Percentiles rank a stretch among this genome's conserved stretches.
Conservation (phyloP, 2,113 vertebrate species). For the Abramis brama region DNA sequence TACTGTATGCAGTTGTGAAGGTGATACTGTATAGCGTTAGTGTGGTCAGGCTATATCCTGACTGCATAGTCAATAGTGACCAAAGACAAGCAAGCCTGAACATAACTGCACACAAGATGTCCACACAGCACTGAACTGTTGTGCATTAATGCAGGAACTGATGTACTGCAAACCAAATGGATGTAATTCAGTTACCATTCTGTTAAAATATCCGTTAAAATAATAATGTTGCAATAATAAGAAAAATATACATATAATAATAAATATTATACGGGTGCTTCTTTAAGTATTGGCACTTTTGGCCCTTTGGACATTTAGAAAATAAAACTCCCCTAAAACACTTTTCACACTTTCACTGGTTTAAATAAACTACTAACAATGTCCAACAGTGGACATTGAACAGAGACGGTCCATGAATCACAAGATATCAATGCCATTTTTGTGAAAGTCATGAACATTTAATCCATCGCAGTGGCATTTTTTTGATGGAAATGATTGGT, state of each 20-base stretch:
- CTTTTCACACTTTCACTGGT: neutral
- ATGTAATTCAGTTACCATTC: neutral
- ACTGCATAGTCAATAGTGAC: neutral
- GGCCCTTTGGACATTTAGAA: neutral
- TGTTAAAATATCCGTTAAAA: neutral
- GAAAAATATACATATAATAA: neutral
- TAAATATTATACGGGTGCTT: neutral
- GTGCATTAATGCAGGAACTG: neutral
- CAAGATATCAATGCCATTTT: neutral
- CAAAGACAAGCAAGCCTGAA: neutral
- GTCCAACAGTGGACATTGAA: neutral
- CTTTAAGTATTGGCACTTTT: neutral
- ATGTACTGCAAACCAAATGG: neutral
- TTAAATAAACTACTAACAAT: neutral
- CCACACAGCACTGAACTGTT: neutral
- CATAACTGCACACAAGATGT: neutral
- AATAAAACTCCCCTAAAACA: neutral
- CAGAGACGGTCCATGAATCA: neutral
- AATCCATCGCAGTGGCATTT: neutral
- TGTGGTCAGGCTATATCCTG: no score
- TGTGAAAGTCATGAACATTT: neutral
- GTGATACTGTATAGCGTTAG: no score
- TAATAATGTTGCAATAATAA: neutral
- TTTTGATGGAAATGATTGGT: neutral
- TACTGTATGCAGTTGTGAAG: no score